phyloP scores from a whole-genome alignment of 2,113 vertebrate species.

The Serinus canaria region DNA sequence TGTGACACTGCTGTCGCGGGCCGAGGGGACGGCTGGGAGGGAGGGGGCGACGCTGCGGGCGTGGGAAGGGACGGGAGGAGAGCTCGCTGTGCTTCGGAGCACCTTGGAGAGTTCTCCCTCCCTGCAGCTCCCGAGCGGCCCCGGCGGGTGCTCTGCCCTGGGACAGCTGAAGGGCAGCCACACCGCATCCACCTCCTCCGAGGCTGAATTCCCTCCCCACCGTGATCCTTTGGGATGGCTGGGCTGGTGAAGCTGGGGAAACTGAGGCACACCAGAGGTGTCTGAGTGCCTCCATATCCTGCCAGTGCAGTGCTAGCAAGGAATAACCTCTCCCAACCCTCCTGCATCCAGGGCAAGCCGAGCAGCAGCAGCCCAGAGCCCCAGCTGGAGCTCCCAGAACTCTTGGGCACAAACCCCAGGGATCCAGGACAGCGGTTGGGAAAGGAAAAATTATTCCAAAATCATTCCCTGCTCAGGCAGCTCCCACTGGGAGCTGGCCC shows the following conservation, averaged over 20 bases:
- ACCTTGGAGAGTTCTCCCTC: background rate
- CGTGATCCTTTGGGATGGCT: background rate
- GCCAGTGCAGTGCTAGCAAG: rapidly evolving
- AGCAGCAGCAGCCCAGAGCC: background rate
- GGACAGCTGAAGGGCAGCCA: background rate
- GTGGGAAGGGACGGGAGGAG: background rate
- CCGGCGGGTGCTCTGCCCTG: background rate
- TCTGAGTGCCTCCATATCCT: background rate
- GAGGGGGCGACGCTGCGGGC: no score
- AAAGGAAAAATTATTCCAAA: background rate
- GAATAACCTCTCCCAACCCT: background rate
- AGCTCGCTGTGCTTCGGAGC: background rate
- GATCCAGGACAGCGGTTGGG: background rate
- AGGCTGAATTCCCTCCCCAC: background rate
- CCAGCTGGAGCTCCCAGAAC: background rate
- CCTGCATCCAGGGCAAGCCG: rapidly evolving
- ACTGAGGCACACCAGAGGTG: background rate
- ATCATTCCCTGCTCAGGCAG: background rate
- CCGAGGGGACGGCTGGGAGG: background rate
- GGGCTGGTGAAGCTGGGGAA: background rate
- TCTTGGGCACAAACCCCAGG: background rate
- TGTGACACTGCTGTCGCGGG: background rate
- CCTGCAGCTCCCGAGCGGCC: rapidly evolving
- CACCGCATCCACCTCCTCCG: rapidly evolving
- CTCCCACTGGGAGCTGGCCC: rapidly evolving